These are phyloP conservation scores for Stenichneumon culpator DNA, from an alignment of 2,888 invertebrate species.

Conservation along the genomic window DNA sequence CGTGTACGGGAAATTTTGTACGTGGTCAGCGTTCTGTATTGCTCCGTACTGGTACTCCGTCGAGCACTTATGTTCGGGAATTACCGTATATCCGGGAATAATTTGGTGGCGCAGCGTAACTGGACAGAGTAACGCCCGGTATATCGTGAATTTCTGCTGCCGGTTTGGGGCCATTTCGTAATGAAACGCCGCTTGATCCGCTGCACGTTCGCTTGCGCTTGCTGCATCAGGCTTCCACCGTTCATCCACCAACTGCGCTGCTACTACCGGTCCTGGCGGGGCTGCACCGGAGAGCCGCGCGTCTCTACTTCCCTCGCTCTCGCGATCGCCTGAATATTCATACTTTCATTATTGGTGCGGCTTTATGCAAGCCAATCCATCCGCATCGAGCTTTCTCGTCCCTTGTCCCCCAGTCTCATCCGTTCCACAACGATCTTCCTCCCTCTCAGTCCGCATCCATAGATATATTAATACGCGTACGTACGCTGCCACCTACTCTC, in stretches of 20 bases:
- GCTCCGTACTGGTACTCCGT: background rate
- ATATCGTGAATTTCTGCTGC: slow-evolving; percentile 41
- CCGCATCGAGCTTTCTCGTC: slow-evolving; percentile 68
- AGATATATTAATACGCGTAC: background rate
- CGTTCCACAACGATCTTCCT: slow-evolving; percentile 2
- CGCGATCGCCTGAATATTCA: slow-evolving; percentile 76
- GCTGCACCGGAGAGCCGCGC: background rate
- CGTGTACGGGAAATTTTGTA: background rate
- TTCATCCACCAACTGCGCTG: slow-evolving; percentile 13
- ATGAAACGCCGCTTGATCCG: slow-evolving; percentile 62
- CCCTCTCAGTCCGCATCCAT: slow-evolving; percentile 26
- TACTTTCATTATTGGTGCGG: slow-evolving; percentile 76
- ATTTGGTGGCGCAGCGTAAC: slow-evolving; percentile 47
- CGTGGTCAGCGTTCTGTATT: background rate
- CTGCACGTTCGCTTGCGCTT: slow-evolving; percentile 26
- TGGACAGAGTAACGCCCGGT: slow-evolving; percentile 36
- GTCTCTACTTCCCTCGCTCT: slow-evolving; percentile 35
- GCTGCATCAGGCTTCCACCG: slow-evolving; percentile 16
- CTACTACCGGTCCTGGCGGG: background rate
- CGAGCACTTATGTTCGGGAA: slow-evolving; percentile 58
- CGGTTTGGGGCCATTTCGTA: slow-evolving; percentile 54
- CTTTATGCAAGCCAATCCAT: slow-evolving; percentile 69
- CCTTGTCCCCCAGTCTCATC: slow-evolving; percentile 31
- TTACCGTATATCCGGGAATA: slow-evolving; percentile 56
- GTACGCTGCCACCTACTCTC: background rate